A percentile compares a stretch with the other conserved stretches of the same genome.
phyloP scores from a whole-genome alignment of 1,140 invertebrate genomes.

The Bactericera cockerelli region DNA sequence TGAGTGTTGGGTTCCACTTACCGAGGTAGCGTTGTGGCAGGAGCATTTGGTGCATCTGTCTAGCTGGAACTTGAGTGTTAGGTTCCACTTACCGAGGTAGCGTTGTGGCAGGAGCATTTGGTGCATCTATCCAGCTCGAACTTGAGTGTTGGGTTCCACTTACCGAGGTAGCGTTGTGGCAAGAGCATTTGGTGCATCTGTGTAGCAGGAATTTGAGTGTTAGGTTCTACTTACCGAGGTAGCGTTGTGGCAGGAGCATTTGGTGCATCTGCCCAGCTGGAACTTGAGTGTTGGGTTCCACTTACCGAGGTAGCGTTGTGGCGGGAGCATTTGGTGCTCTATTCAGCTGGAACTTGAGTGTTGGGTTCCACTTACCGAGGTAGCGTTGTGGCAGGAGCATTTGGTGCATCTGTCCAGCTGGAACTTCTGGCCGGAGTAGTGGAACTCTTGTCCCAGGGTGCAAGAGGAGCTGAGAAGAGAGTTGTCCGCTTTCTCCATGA shows the following conservation, averaged over 20 bases:
- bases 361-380: no score
- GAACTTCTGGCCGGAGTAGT: conserved; percentile 38
- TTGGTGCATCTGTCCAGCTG: conserved; percentile 61
- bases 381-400: conserved; percentile 63
- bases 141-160: no score
- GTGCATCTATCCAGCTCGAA: conserved; percentile 65
- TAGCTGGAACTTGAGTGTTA: no score
- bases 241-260: conserved; percentile 60
- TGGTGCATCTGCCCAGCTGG: conserved; percentile 61
- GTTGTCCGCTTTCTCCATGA: conserved; percentile 21
- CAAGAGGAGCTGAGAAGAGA: conserved; percentile 31
- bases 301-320: conserved; percentile 45
- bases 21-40: no score
- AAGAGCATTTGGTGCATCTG: no score
- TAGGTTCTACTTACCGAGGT: no score
- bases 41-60: no score
- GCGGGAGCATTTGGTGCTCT: conserved; percentile 66
- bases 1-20: no score
- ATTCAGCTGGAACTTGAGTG: conserved; percentile 50
- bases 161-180: no score
- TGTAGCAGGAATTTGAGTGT: no score
- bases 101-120: conserved; percentile 59
- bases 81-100: conserved; percentile 46
- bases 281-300: no score
- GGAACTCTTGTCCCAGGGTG: conserved; percentile 48